Base-by-base conservation (phyloP, 2,888 invertebrate species). In the Branchipolynoe longqiensis region DNA sequence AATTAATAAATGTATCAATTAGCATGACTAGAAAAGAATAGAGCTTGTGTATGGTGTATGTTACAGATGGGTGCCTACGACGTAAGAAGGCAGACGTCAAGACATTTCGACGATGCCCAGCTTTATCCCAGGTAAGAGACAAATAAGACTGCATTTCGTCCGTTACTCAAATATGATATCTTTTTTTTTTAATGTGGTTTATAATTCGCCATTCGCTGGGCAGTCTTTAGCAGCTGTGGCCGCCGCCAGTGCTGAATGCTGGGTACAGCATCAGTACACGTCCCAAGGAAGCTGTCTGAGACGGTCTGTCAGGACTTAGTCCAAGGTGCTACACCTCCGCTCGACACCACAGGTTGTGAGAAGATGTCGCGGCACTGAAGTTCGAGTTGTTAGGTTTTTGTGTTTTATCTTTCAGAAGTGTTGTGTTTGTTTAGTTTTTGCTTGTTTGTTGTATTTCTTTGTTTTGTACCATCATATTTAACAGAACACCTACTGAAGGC, bases 151-250 rank as follows among this genome's bases (percentile, higher is more conserved):
- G 54, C 14, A 54, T 54, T 14, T 14, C 12, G 54, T 12, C 54
- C n/a, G n/a, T n/a, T n/a, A n/a, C n/a, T n/a, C n/a, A n/a, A n/a
- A n/a, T n/a, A 78, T 78, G 48, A 78, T 48, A 48, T 22, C 28
- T 41, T 14, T 78, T n/a, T 54, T 12, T 31, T 78, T n/a, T n/a
- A n/a, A n/a, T n/a, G n/a, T n/a, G n/a, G n/a, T n/a, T n/a, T n/a
- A n/a, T n/a, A n/a, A n/a, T 25, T 25, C 78, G 25, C 41, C 25
- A 28, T 48, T 28, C 48, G 14, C 14, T 28, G 33, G 78, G 78
- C 78, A 78, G 78, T 41, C 28, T 25, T 8, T 41, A 78, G 48
- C 48, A 78, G 78, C 78, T 78, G 48, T 73, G 78, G 28, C 28
- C 48, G 48, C 78, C 78, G 48, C 28, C 78, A 25, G 78, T 54